Evolutionary conservation across 2,888 invertebrate genomes (phyloP), one percentile per base, ranked within the genome.

Genomic region (Xanthia togata): DNA sequence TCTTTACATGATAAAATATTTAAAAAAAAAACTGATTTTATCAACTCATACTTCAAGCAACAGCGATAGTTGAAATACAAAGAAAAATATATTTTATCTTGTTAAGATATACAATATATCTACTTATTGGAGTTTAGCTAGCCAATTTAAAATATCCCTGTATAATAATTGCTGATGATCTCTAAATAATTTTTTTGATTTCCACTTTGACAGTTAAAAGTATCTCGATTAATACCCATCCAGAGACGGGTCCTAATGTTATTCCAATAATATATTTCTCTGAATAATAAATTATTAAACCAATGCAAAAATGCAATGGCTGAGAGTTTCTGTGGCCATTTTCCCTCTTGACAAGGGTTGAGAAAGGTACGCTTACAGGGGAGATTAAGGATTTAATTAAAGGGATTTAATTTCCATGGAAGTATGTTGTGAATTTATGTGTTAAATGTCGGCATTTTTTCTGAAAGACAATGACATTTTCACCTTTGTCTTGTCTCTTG

Each of bases 261-360:
- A 64, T 50, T 68, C 59, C 23, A 79, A 59, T 79, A 57, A 57
- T 35, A 50, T 20, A 53, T 62, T 57, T 26, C 17, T 50, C 50
- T 23, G 23, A 73, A 53, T 59, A 44, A 73, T 81, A 81, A 70
- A 68, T 68, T 35, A 70, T 85, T 53, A 57, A 85, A 26, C 65
- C 81, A 67, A 67, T 86, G 84, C 84, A 83, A 65, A 80, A 83
- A 83, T 79, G 83, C 83, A 83, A 65, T 71, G 79, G 63, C 59
- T 68, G 70, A 55, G 47, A 55, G 47, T 59, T 86, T 63, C n/a
- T 50, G 35, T 23, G 68, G 55, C 68, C 70, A 35, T 53, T 79
- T 62, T 8, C 26, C 26, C 23, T 14, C 53, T 60, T 83, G 83
- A 83, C 83, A 62, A 71, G 83, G 87, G 83, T 83, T 78, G 80